Base-by-base conservation (phyloP, 2,113 vertebrate species). In the Fulica atra region DNA sequence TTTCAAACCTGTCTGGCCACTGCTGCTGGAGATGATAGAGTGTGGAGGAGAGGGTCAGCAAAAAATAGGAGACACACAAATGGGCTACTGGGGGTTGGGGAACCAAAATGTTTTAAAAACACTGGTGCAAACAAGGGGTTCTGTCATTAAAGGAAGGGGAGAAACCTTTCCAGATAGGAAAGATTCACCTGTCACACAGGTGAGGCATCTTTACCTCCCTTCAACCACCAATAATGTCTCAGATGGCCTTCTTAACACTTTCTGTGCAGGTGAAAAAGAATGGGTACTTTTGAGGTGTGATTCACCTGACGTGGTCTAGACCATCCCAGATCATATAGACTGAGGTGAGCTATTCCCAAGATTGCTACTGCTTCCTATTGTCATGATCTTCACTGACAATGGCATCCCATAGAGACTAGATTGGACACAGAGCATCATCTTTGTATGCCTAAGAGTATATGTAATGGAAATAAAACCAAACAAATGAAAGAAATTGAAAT, bases 51-150 rank as follows among this genome's bases (percentile, higher is more conserved):
- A 50, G 8, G 4, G 8, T 36, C 25, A 24, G 25, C 28, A 65
- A 65, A 1, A 42, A 61, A 17, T 3, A 6, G 31, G 38, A 16
- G 38, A 24, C 1, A 11, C 15, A 9, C 4, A 23, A 13, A 1
- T 33, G 50, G 28, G 65, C 29, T 64, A n/a, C 6, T 35, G 17
- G 56, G 9, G 13, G 5, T 1, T 65, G 28, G 3, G 36, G 24
- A 31, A 36, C 12, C 51, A 20, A 61, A 61, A 35, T 13, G 3
- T 35, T 23, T 54, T 16, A 6, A 42, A 81, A 53, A 44, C 44
- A 11, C 11, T 5, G 9, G 4, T 13, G 6, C 54, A 79, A 61
- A 4, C 9, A 7, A n/a, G 3, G 7, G 13, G 2, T 23, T 81
- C 6, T 40, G n/a, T 20, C 10, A 7, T 35, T 35, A 46, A 54